phyloP scores from a whole-genome alignment of 1,140 invertebrate genomes.

The Brachionus sp. region DNA sequence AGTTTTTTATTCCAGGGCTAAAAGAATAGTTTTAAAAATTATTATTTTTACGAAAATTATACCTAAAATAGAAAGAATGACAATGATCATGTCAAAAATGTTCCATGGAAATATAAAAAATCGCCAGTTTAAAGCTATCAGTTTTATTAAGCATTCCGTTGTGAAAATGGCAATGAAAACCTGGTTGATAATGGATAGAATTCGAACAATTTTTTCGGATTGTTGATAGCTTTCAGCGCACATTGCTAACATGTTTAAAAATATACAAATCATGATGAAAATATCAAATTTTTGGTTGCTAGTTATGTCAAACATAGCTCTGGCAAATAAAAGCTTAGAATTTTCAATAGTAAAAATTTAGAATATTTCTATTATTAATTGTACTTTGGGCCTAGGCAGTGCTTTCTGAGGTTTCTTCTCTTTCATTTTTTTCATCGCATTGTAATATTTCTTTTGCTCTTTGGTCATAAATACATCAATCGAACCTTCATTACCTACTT shows the following conservation, averaged over 20 bases:
- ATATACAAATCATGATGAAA: conserved; percentile 98
- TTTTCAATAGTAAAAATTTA: conserved; percentile 46
- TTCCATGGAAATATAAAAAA: conserved; percentile 99
- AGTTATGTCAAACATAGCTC: conserved; percentile 90
- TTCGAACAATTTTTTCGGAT: conserved; percentile 70
- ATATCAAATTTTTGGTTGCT: conserved; percentile 99
- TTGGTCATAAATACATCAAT: conserved; percentile 99
- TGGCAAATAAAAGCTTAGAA: conserved; percentile 85
- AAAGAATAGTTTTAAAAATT: neutral
- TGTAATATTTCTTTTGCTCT: conserved; percentile 99
- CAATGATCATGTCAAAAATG: conserved; percentile 97
- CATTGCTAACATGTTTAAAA: conserved; percentile 97
- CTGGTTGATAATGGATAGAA: conserved; percentile 85
- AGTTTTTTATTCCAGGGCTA: neutral
- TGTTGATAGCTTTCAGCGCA: conserved; percentile 92
- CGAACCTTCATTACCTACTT: conserved; percentile 74
- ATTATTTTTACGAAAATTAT: conserved; percentile 48
- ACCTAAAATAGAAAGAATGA: conserved; percentile 95
- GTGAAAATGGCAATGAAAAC: conserved; percentile 98
- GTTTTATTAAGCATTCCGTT: conserved; percentile 92
- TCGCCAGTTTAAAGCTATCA: conserved; percentile 90
- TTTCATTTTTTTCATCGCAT: conserved; percentile 99
- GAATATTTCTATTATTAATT: conserved; percentile 47
- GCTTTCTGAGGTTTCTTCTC: conserved; percentile 96
- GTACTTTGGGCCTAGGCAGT: conserved; percentile 87